Evolutionary conservation across 2,888 invertebrate genomes (phyloP), one percentile per base, ranked within the genome.

Genomic region (Diaphora mendica): DNA sequence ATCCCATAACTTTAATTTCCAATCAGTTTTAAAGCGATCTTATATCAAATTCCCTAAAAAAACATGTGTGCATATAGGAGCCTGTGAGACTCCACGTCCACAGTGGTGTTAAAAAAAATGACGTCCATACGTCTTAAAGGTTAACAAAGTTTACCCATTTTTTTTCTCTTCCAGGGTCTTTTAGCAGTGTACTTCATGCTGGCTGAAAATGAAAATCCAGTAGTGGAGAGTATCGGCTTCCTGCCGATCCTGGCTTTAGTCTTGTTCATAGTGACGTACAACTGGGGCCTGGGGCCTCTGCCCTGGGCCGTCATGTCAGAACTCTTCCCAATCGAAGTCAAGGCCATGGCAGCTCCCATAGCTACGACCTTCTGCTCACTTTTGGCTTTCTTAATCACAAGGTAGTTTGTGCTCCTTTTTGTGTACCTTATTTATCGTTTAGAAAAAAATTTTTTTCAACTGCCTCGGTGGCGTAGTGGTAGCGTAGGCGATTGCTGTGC

Each of bases 271-370:
- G 93, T 97, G 68, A 96, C 97, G 0, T 98, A 98, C 93, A 97
- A 97, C 91, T 94, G 97, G 86, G 98, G 97, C 1, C 96, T 97
- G 75, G 98, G 99, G 1, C 97, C 98, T 0, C 90, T 98, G 35
- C 97, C 98, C 0, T 98, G 98, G 98, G 97, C 98, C 0, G 97
- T 98, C 48, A 96, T 98, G 96, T 97, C 97, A 0, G 98, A 98
- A 90, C 96, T 98, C 91, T 97, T 99, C 90, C 97, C 98, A 39
- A 94, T 97, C 0, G 97, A 97, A 82, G 97, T 98, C 1, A 98
- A 98, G 91, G 97, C 97, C 0, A 93, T 96, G n/a, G 98, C 98
- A 0, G 97, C 97, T 0, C 97, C 98, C 0, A 95, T 98, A 3
- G 97, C 97, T 0, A 97, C 98, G 0, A 97, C 97, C 20, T 96